A percentile compares a stretch with the other conserved stretches of the same genome.
Evolutionary conservation across 53 echinoderm and acorn worm species (phyloP).

Genomic region (Holothuria scabra): DNA sequence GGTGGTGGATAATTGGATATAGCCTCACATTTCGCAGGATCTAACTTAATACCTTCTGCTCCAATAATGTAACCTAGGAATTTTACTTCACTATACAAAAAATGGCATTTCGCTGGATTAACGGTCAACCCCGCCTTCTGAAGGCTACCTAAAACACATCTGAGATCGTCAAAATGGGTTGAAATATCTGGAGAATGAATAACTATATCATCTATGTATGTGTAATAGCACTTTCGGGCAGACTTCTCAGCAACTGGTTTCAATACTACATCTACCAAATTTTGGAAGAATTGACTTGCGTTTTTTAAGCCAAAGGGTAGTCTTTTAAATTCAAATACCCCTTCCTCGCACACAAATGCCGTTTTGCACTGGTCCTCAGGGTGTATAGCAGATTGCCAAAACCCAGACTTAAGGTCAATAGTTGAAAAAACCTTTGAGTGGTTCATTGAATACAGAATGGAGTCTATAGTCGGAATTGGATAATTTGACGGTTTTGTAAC

Average conservation of each 20-base stretch:
- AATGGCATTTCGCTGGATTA: constrained; percentile 52
- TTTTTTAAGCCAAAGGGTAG: constrained; percentile 45
- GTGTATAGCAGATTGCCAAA: constrained; percentile 37
- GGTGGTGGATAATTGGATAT: no score
- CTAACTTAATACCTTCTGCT: neutral
- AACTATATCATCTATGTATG: neutral
- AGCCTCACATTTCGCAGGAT: constrained; percentile 15
- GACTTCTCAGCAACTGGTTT: no score
- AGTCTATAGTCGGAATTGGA: neutral
- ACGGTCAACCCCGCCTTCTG: neutral
- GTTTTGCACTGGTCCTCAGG: constrained; percentile 45
- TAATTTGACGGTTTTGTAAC: no score
- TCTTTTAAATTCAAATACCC: constrained; percentile 26
- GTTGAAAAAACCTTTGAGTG: constrained; percentile 20
- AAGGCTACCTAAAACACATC: no score
- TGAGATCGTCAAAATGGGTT: no score
- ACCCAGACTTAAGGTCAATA: constrained; percentile 52
- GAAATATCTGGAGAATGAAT: neutral
- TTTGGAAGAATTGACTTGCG: constrained; percentile 28
- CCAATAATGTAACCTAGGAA: constrained; percentile 23
- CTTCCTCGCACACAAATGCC: constrained; percentile 44
- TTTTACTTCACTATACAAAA: constrained; percentile 26
- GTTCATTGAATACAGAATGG: constrained; percentile 5
- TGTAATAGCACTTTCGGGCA: neutral
- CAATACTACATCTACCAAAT: constrained; percentile 30